phyloP scores from a whole-genome alignment of 2,888 invertebrate species.

The Allacma fusca region DNA sequence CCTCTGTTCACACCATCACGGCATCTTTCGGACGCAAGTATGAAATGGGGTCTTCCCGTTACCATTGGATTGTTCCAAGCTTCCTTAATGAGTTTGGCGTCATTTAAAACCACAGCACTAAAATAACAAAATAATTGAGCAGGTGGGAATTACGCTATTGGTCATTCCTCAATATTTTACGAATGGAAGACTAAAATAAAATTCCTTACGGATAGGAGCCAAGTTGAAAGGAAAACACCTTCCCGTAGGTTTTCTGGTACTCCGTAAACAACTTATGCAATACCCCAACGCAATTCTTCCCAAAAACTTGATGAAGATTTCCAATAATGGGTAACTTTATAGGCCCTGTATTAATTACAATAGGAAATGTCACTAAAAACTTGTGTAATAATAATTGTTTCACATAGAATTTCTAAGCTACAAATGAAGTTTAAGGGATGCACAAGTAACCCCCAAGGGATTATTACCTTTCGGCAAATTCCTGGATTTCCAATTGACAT shows the following conservation, averaged over 20 bases:
- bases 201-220: constrained; percentile 1
- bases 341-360: constrained; percentile 20
- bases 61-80: constrained; percentile 44
- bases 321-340: constrained; percentile 13
- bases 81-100: constrained; percentile 46
- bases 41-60: constrained; percentile 33
- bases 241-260: constrained; percentile 24
- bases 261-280: constrained; percentile 7
- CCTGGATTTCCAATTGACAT: no score
- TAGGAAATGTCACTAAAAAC: no score
- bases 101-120: constrained; percentile 41
- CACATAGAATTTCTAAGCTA: no score
- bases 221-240: constrained; percentile 27
- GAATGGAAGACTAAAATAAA: not conserved
- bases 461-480: no score
- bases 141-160: no score
- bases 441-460: no score
- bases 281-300: not conserved
- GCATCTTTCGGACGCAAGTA: not conserved
- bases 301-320: not conserved
- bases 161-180: not conserved
- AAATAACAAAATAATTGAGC: not conserved
- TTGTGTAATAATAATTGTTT: no score
- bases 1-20: constrained; percentile 3
- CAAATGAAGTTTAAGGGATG: no score